A percentile compares a stretch with the other conserved stretches of the same genome.
Conservation (phyloP, 2,888 invertebrate species). For the Diachrysia chrysitis region DNA sequence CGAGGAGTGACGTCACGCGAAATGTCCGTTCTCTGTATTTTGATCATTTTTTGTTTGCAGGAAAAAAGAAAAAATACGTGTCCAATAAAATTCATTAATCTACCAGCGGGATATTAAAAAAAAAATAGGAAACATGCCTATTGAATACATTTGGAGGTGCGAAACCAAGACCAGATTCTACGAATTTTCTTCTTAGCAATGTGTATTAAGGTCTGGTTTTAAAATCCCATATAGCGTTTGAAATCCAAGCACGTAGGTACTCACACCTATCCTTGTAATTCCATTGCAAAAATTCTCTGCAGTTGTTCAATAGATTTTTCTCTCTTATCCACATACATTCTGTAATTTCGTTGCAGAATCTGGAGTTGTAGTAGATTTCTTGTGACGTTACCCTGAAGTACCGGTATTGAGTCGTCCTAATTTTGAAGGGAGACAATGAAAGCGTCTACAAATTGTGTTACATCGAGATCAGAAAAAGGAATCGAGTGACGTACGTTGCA, state of each 20-base stretch:
- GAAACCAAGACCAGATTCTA: too few species aligned
- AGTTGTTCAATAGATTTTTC: not conserved
- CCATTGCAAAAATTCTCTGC: not conserved
- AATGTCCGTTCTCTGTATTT: too few species aligned
- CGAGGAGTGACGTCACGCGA: too few species aligned
- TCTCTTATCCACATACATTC: not conserved
- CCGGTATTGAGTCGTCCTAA: not conserved
- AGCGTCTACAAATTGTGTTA: conserved; percentile 2
- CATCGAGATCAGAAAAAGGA: not conserved
- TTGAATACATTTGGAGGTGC: too few species aligned
- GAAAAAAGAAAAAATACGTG: too few species aligned
- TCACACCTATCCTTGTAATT: too few species aligned
- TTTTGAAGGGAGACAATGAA: conserved; percentile 4
- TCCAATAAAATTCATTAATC: too few species aligned
- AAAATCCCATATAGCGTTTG: not conserved
- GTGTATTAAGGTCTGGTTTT: too few species aligned
- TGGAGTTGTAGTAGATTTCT: not conserved
- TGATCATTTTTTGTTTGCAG: too few species aligned
- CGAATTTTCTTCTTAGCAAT: too few species aligned
- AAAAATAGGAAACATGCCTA: too few species aligned
- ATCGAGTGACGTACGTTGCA: conserved; percentile 1
- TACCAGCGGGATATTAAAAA: too few species aligned
- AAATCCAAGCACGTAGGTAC: not conserved
- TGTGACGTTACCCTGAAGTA: not conserved
- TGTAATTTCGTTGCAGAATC: not conserved